Base-by-base conservation (phyloP, 2,888 invertebrate genomes). In the Harmothoe impar region DNA sequence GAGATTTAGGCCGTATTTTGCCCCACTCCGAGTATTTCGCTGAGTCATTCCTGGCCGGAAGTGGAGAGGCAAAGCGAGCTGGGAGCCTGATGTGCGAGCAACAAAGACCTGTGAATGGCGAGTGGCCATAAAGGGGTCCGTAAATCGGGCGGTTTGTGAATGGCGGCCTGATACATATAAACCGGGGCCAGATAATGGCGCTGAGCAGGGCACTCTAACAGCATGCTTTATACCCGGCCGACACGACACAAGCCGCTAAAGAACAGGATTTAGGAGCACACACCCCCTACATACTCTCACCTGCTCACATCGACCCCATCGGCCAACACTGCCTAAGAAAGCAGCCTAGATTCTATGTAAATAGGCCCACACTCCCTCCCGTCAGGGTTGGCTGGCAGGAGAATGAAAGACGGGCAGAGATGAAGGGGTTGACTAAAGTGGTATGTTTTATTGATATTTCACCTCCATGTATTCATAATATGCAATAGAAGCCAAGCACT, bases 41-140 rank as follows among this genome's bases (percentile, higher is more conserved):
- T 62, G 62, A 62, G 23, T 62, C 62, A 62, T 62, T 62, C 62
- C 62, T 62, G 23, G n/a, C 62, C 62, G 62, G 62, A 62, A 62
- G 62, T 62, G 12, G n/a, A 54, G 54, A 54, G n/a, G 54, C 10
- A 54, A 54, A 20, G 54, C 54, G 54, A 54, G 10, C 54, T 54
- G 54, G 54, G 54, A 54, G 54, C 54, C 15, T 62, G 62, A 62
- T 62, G 62, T n/a, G 62, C 62, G 62, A 3, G 15, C 62, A 62
- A 62, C 62, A 62, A 62, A 62, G 62, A 12, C 10, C 23, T n/a
- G 23, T n/a, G 20, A 62, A n/a, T 62, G 23, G 23, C 3, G n/a
- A 20, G 62, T 62, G 23, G 62, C 62, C n/a, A n/a, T 62, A 62
- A 62, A 62, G 62, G 20, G 23, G 62, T 43, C 1, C 62, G 62